A percentile compares a stretch with the other conserved stretches of the same genome.
Conservation (phyloP, 1,140 invertebrate genomes). For the Tyrophagus putrescentiae region DNA sequence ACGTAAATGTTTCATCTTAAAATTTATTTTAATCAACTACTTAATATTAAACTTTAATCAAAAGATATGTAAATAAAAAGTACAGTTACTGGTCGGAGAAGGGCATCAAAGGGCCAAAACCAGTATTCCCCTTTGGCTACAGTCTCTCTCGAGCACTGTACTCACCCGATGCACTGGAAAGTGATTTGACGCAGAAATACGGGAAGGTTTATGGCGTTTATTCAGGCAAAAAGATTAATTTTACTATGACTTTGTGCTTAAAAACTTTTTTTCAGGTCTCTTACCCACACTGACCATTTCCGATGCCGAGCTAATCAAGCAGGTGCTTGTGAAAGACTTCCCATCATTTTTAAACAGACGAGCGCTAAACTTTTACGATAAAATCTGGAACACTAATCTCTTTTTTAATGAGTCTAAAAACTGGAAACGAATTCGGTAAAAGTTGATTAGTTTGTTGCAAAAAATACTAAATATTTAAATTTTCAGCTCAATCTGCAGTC, state of each 20-base stretch:
- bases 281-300: not conserved
- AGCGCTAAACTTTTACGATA: not conserved
- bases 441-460: too few species aligned
- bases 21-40: too few species aligned
- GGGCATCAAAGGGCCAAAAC: slow-evolving; percentile 10
- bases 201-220: slow-evolving; percentile 7
- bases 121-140: not conserved
- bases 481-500: not conserved
- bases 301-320: slow-evolving; percentile 8
- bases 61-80: not conserved
- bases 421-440: slow-evolving; percentile 10
- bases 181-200: not conserved
- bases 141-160: not conserved
- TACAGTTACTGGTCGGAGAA: slow-evolving; percentile 14
- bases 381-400: not conserved
- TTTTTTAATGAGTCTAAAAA: not conserved
- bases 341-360: not conserved
- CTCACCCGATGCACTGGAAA: not conserved
- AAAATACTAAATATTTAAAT: too few species aligned
- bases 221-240: too few species aligned
- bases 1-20: too few species aligned
- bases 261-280: too few species aligned
- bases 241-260: too few species aligned
- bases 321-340: slow-evolving; percentile 12
- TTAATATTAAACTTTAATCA: too few species aligned